phyloP scores from a whole-genome alignment of 92 coral and sea anemone genomes.

The Actinernus sp. region DNA sequence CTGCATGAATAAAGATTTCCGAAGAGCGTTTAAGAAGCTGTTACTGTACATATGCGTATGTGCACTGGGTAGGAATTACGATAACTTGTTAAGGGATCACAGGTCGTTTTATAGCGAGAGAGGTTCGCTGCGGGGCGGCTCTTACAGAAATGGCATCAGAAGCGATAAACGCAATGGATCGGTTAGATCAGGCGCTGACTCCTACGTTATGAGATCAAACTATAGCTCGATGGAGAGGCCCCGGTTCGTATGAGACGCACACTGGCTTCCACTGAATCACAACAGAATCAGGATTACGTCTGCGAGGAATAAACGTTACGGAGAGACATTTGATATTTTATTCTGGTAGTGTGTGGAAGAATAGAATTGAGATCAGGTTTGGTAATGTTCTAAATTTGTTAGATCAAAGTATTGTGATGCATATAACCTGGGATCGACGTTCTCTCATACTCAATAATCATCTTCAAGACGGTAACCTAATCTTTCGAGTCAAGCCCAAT shows the following conservation, averaged over 20 bases:
- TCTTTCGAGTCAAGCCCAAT: no score
- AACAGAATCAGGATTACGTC: no score
- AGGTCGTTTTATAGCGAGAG: slow-evolving; percentile 71
- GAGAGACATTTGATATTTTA: no score
- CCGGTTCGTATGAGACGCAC: slow-evolving; percentile 1
- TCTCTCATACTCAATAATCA: no score
- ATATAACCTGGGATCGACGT: no score
- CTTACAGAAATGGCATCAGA: slow-evolving; percentile 15
- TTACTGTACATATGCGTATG: slow-evolving; percentile 72
- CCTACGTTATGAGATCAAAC: slow-evolving; percentile 32
- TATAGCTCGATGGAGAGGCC: slow-evolving; percentile 34
- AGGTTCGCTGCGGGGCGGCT: slow-evolving; percentile 42
- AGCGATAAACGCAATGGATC: slow-evolving; percentile 28
- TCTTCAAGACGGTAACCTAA: no score
- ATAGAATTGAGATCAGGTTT: no score
- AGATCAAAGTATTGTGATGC: no score
- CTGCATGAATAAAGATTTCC: slow-evolving; percentile 95
- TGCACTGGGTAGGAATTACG: slow-evolving; percentile 68
- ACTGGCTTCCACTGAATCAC: no score
- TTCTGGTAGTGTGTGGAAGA: no score
- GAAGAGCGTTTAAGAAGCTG: slow-evolving; percentile 85
- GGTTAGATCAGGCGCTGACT: slow-evolving; percentile 24
- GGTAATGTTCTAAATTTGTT: no score
- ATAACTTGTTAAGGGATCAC: slow-evolving; percentile 62
- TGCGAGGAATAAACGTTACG: no score